Evolutionary conservation across 2,113 vertebrate species (phyloP).

Genomic region (Aphelocoma coerulescens): DNA sequence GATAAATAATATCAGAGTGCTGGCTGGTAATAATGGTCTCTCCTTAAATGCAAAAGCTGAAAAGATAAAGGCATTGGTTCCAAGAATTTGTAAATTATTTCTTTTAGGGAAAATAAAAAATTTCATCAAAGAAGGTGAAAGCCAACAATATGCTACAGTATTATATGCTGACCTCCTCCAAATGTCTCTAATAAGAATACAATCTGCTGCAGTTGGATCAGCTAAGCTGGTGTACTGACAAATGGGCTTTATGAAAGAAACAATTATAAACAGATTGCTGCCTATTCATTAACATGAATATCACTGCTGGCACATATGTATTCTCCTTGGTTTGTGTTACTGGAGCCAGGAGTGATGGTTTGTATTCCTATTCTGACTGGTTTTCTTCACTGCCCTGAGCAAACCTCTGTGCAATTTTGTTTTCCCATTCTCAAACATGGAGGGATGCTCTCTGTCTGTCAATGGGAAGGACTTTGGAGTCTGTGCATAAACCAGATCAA

Average conservation of each 20-base stretch:
- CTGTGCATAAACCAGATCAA: slow-evolving; percentile 1
- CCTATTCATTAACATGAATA: not conserved
- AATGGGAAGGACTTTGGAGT: not conserved
- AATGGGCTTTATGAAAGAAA: not conserved
- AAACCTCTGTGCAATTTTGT: not conserved
- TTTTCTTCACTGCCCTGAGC: not conserved
- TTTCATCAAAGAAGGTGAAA: not conserved
- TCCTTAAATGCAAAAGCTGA: not conserved
- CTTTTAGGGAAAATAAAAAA: not conserved
- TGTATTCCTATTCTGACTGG: not conserved
- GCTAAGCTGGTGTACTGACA: not conserved
- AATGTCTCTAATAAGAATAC: not conserved
- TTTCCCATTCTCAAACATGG: not conserved
- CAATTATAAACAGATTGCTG: not conserved
- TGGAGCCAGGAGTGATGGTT: not conserved
- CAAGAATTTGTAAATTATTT: not conserved
- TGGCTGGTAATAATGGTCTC: not conserved
- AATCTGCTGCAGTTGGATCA: slow-evolving; percentile 12
- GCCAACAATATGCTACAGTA: not conserved
- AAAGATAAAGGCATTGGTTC: not conserved
- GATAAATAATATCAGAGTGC: not conserved
- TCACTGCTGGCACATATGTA: not conserved
- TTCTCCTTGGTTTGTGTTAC: not conserved
- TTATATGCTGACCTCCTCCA: not conserved
- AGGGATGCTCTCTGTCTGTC: not conserved